A percentile compares a stretch with the other conserved stretches of the same genome.
These are phyloP conservation scores for pig (Sus scrofa) DNA, from an alignment of 2,113 vertebrate species.

Conservation along the genomic window DNA sequence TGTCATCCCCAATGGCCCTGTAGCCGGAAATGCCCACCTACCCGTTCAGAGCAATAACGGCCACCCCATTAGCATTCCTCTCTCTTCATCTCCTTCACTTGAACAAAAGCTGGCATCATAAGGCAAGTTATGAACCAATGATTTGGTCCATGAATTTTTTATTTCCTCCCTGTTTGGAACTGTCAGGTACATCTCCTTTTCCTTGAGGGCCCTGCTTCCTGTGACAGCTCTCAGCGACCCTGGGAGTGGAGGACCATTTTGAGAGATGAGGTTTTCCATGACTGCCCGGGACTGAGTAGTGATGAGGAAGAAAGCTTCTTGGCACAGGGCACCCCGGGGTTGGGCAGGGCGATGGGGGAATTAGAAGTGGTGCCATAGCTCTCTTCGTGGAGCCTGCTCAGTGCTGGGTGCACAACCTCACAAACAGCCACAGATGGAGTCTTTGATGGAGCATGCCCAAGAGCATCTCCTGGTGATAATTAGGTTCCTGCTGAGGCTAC, in stretches of 20 bases:
- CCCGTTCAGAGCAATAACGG: neutral
- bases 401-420: neutral
- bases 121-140: constrained; percentile 77
- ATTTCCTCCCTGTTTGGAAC: constrained; percentile 75
- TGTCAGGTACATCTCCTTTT: constrained; percentile 44
- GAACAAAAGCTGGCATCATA: neutral
- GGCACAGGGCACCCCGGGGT: neutral
- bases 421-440: constrained; percentile 28
- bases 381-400: neutral
- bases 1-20: neutral
- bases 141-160: constrained; percentile 78
- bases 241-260: neutral
- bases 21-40: neutral
- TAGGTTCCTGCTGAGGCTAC: neutral
- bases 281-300: neutral
- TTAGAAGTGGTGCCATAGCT: neutral
- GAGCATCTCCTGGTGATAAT: neutral
- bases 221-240: constrained; percentile 39
- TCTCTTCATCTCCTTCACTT: constrained; percentile 34
- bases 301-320: neutral
- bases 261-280: neutral
- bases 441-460: constrained; percentile 7
- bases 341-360: neutral
- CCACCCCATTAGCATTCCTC: constrained; percentile 16
- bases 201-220: neutral